Conservation (phyloP, 2,888 invertebrate species). For the Orthosia gracilis region DNA sequence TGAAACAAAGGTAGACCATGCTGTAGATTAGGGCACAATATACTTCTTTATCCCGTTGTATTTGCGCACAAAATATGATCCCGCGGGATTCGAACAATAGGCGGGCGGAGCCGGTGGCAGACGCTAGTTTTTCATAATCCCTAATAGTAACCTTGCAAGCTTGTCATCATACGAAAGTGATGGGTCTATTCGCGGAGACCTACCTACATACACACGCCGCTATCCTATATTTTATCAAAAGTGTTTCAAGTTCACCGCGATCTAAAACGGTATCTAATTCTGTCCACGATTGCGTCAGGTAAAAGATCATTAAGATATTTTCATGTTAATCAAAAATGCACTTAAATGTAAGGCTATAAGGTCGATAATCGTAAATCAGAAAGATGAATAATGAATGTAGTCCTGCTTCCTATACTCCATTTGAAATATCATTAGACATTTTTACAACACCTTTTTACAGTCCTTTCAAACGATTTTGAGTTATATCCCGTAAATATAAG, state of each 20-base stretch:
- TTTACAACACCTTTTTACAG: too few relatives aligned
- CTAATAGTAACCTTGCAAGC: neutral
- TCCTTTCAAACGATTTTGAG: too few relatives aligned
- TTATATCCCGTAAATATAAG: too few relatives aligned
- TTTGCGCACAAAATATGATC: too few relatives aligned
- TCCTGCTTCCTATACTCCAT: conserved; percentile 40
- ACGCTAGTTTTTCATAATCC: too few relatives aligned
- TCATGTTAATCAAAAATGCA: conserved; percentile 5
- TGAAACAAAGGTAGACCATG: too few relatives aligned
- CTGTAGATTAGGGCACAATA: too few relatives aligned
- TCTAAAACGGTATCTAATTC: conserved; percentile 59
- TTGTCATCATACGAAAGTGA: neutral
- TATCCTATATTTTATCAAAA: conserved; percentile 57
- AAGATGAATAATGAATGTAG: conserved; percentile 14
- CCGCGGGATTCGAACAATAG: too few relatives aligned
- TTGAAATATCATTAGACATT: too few relatives aligned
- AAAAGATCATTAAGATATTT: conserved; percentile 32
- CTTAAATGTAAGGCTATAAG: rapidly evolving
- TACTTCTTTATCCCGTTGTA: too few relatives aligned
- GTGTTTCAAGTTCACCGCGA: conserved; percentile 64
- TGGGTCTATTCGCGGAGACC: conserved; percentile 11
- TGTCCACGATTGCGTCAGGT: conserved; percentile 55
- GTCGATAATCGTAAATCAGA: conserved; percentile 4
- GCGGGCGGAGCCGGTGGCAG: too few relatives aligned
- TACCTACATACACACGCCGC: neutral